Evolutionary conservation across 1,140 invertebrate species (phyloP), one percentile per base, ranked within the genome.

Genomic region (Zaprionus tsacasi): DNA sequence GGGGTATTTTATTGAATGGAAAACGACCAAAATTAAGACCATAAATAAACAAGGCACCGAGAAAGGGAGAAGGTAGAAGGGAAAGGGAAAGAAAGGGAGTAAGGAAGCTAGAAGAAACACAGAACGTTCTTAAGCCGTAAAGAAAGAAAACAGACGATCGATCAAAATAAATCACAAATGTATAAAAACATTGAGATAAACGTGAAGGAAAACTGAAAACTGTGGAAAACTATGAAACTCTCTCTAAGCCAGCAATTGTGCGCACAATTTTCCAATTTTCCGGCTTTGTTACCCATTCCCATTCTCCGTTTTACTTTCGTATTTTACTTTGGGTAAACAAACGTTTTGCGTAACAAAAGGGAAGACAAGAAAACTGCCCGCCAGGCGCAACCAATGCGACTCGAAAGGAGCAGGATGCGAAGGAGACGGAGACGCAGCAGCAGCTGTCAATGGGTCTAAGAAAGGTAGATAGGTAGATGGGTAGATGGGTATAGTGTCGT

Each of bases 181-280:
- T 69, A 69, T 70, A 72, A 71, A 70, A 81, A 83, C 73, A 72
- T 60, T 45, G 40, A 15, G n/a, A 17, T 6, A 45, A 45, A 45
- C 40, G 40, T 15, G n/a, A 45, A 25, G 66, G 40, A 56, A 78
- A 70, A 85, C 45, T 21, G 27, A 30, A 30, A 30, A 30, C 45
- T 10, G n/a, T 17, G 45, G 36, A 57, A 63, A 77, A 61, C 74
- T 55, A 40, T 4, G 15, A 45, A 15, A 45, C 40, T 25, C 45
- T 25, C 45, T 25, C 52, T 80, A 88, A 88, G 82, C 80, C 83
- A 67, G 72, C 80, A 88, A 88, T 87, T 87, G 83, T 81, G 70
- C 76, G 81, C 76, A 82, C 85, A 89, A 89, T 87, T 88, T 89
- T 89, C 85, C 77, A 88, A 89, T 88, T 88, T 88, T 76, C 82